These are phyloP conservation scores for Drosophila limbata DNA, from an alignment of 2,888 invertebrate species.

Conservation along the genomic window DNA sequence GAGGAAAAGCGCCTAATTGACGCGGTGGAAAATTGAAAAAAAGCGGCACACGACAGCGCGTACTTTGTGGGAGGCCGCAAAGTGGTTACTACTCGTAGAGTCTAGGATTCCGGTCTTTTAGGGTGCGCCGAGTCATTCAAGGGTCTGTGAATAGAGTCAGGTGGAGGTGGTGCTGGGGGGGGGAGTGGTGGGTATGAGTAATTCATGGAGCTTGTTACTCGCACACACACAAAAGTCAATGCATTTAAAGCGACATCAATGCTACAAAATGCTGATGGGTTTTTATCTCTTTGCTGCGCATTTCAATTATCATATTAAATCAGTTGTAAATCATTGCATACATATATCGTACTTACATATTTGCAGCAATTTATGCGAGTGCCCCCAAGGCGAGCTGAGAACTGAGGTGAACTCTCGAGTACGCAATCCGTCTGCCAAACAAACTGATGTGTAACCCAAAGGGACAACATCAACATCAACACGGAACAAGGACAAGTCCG, in stretches of 20 bases:
- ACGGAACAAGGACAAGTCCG: slow-evolving; percentile 12
- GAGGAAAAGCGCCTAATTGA: slow-evolving; percentile 58
- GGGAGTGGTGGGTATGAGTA: slow-evolving; percentile 10
- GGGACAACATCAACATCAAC: slow-evolving; percentile 14
- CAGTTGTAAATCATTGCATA: slow-evolving; percentile 70
- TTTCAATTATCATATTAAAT: slow-evolving; percentile 73
- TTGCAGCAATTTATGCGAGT: slow-evolving; percentile 65
- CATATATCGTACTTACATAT: slow-evolving; percentile 34
- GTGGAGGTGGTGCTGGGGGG: too few relatives aligned
- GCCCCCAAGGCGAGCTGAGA: slow-evolving; percentile 12
- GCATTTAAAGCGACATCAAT: slow-evolving; percentile 60
- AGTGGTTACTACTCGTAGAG: slow-evolving; percentile 25
- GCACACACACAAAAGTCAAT: slow-evolving; percentile 44
- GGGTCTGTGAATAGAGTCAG: slow-evolving; percentile 34
- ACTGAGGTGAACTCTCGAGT: slow-evolving; percentile 3
- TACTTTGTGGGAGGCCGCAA: slow-evolving; percentile 41
- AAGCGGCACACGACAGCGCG: slow-evolving; percentile 37
- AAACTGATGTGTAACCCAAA: slow-evolving; percentile 13
- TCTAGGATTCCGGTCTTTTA: slow-evolving; percentile 8
- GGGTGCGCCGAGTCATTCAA: slow-evolving; percentile 41
- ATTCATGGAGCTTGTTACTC: slow-evolving; percentile 43
- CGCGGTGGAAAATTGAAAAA: slow-evolving; percentile 63
- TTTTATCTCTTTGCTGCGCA: slow-evolving; percentile 56
- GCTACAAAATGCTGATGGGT: slow-evolving; percentile 31
- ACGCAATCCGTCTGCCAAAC: slow-evolving; percentile 59